Conservation (phyloP, 2,888 invertebrate genomes). For the Caenorhabditis sp. region DNA sequence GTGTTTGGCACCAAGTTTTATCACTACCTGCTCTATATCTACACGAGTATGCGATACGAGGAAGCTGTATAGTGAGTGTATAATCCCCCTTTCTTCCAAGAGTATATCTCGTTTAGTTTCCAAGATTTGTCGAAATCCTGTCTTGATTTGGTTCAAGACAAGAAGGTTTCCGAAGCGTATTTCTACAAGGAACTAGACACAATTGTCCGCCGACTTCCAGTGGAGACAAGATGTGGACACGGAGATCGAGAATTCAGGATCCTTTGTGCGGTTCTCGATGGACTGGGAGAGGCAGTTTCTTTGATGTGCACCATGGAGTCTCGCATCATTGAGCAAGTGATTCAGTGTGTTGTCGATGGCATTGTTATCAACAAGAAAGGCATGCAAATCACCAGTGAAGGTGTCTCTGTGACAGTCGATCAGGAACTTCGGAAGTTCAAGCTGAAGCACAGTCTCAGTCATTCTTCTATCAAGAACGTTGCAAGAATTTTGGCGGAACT, state of each 20-base stretch:
- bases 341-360: constrained; percentile 31
- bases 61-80: constrained; percentile 6
- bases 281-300: constrained; percentile 25
- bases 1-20: constrained; percentile 9
- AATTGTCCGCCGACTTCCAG: constrained; percentile 2
- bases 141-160: constrained; percentile 11
- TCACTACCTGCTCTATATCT: neutral
- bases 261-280: constrained; percentile 6
- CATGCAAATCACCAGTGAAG: constrained; percentile 36
- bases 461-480: neutral
- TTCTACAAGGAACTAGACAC: constrained; percentile 25
- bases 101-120: constrained; percentile 15
- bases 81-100: neutral
- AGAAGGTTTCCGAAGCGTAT: neutral
- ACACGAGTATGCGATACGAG: constrained; percentile 28
- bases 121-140: constrained; percentile 12
- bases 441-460: constrained; percentile 7
- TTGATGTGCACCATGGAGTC: constrained; percentile 42
- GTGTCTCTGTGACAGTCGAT: neutral
- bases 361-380: constrained; percentile 29
- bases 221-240: neutral
- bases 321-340: constrained; percentile 27
- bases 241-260: constrained; percentile 1
- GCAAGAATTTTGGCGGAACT: constrained; percentile 7
- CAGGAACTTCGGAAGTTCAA: constrained; percentile 24